Base-by-base conservation (phyloP, 2,113 vertebrate genomes). In the Ifrita kowaldi region DNA sequence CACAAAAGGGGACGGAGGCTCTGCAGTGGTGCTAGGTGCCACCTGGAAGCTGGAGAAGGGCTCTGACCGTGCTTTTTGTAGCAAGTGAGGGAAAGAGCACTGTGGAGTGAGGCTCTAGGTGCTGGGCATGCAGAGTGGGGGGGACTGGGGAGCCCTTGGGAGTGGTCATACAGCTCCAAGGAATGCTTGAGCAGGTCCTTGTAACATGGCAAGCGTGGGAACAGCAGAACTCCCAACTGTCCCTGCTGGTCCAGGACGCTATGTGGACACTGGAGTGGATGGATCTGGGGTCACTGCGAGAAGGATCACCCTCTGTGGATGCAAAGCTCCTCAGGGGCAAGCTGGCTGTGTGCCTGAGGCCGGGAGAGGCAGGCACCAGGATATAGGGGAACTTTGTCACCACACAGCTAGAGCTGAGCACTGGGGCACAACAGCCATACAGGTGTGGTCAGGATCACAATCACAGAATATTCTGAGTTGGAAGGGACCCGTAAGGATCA, bases 11-110 rank as follows among this genome's bases (percentile, higher is more conserved):
- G 7, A 19, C 15, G 22, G 30, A 37, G 16, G 52, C 53, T 88
- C 33, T 10, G 3, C 1, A 0, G 0, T 24, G 27, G 59, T 16
- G 16, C 37, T 26, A 17, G 32, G 4, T 55, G 39, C 23, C 3
- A 1, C 6, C 11, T 52, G 30, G 37, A 21, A 79, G 50, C 13
- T 33, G 62, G 6, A 24, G 41, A 44, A 69, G 50, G 30, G 35
- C 11, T 87, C 13, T 18, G 46, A 10, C 26, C 41, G 7, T 23
- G 33, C 23, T 20, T 47, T 13, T 24, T 63, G 26, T 8, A 33
- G 50, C 5, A 22, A 46, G 46, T 44, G 39, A 65, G 24, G 32
- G 23, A 30, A 33, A 23, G 8, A 71, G 10, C 7, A 5, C 7
- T 20, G 32, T 5, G 6, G 33, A 11, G 13, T 1, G 9, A 60